Base-by-base conservation (phyloP, 2,888 invertebrate species). In the Galerucella calmariensis region DNA sequence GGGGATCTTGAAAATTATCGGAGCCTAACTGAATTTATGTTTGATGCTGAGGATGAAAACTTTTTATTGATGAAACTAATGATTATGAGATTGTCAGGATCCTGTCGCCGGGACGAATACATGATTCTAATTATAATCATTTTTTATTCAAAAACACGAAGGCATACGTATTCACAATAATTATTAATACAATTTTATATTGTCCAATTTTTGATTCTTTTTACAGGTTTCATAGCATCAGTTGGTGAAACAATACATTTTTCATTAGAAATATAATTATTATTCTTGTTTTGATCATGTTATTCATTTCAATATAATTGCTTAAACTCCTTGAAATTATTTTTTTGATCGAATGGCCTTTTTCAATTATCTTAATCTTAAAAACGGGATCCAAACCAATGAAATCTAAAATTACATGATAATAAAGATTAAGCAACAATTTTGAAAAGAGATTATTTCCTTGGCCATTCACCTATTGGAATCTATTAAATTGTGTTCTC, bases 401-500 rank as follows among this genome's bases (percentile, higher is more conserved):
- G 9, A 56, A 56, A 56, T 16, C 35, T 61, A 5, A 35, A 35
- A 61, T 61, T 61, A 61, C 61, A 35, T 61, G 14, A 61, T n/a
- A 27, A 35, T 27, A 35, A 61, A 61, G 6, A 35, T 27, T 56
- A 56, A 10, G 9, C 56, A 61, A 35, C 35, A 61, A 61, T 61
- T 20, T 61, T 61, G 16, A 56, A 20, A 20, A 56, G 10, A 56
- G 56, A 56, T 56, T 20, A 56, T 56, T 56, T 56, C 5, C 20
- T 10, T 20, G 56, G 56, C 11, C 56, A 2, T 56, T 56, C 56
- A 20, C 20, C 20, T 16, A 56, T 56, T 56, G 56, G 20, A 56
- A 56, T 56, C 56, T 56, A 20, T 56, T 20, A 56, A 56, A 56
- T 56, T 56, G 56, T 56, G 20, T 56, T 56, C 20, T 56, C 56